Evolutionary conservation across 2,888 invertebrate species (phyloP).

Genomic region (Xestobium rufovillosum): DNA sequence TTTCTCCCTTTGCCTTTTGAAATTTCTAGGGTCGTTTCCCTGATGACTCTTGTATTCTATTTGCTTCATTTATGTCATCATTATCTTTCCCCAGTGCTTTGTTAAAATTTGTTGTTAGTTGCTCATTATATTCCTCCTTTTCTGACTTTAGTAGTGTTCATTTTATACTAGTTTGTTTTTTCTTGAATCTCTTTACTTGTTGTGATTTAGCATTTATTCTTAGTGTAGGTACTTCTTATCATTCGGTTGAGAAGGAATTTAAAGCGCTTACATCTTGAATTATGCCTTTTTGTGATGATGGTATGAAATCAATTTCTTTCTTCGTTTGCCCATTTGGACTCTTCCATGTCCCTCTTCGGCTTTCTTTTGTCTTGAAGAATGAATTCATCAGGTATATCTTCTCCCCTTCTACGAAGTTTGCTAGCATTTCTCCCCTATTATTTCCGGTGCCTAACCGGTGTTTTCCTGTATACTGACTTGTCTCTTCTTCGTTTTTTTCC

Average conservation of each 20-base stretch:
- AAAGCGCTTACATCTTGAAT: constrained; percentile 5
- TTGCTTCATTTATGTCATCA: no score
- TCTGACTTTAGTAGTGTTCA: no score
- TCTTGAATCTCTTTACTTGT: no score
- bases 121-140: no score
- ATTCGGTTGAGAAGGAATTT: constrained; percentile 3
- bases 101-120: no score
- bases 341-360: constrained; percentile 15
- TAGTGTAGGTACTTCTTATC: no score
- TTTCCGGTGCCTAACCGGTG: constrained; percentile 15
- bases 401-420: constrained; percentile 10
- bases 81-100: no score
- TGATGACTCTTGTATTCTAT: no score
- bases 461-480: constrained; percentile 9
- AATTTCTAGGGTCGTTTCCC: no score
- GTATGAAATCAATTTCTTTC: constrained; percentile 10
- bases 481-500: constrained; percentile 10
- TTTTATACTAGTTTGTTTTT: no score
- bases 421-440: constrained; percentile 12
- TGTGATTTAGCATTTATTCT: no score
- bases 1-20: no score
- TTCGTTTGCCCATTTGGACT: constrained; percentile 12
- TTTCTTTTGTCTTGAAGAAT: constrained; percentile 12
- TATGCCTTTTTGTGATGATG: constrained; percentile 4
- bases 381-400: constrained; percentile 11